These are phyloP conservation scores for Myiagra hebetior DNA, from an alignment of 2,113 vertebrate species.

Conservation along the genomic window DNA sequence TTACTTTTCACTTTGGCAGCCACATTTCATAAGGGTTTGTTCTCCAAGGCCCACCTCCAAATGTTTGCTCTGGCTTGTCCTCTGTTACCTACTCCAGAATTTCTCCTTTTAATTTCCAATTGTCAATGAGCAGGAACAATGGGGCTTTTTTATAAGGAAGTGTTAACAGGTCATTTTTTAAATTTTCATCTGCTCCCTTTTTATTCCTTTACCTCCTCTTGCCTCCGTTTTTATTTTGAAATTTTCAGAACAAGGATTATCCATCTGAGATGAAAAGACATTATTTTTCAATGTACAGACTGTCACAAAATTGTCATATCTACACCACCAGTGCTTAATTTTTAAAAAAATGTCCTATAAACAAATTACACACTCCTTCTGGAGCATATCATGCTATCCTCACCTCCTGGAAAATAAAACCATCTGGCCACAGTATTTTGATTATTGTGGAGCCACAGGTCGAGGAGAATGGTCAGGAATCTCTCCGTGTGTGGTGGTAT, in stretches of 20 bases:
- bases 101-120: background rate
- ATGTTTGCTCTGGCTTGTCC: background rate
- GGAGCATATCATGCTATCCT: background rate
- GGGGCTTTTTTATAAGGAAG: background rate
- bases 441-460: background rate
- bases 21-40: background rate
- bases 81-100: background rate
- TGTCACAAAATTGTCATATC: background rate
- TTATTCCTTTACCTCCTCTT: background rate
- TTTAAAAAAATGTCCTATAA: background rate
- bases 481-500: background rate
- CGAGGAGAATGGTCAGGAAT: background rate
- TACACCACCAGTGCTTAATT: background rate
- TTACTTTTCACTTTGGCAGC: background rate
- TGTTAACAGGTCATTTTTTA: background rate
- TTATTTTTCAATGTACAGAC: background rate
- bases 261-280: background rate
- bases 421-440: background rate
- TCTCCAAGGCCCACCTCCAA: background rate
- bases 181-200: background rate
- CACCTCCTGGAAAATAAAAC: background rate
- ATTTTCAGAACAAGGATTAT: background rate
- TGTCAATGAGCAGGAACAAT: background rate
- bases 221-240: background rate
- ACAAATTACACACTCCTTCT: background rate